Conservation (phyloP, 2,113 vertebrate genomes). For the Cyanoliseus patagonus region DNA sequence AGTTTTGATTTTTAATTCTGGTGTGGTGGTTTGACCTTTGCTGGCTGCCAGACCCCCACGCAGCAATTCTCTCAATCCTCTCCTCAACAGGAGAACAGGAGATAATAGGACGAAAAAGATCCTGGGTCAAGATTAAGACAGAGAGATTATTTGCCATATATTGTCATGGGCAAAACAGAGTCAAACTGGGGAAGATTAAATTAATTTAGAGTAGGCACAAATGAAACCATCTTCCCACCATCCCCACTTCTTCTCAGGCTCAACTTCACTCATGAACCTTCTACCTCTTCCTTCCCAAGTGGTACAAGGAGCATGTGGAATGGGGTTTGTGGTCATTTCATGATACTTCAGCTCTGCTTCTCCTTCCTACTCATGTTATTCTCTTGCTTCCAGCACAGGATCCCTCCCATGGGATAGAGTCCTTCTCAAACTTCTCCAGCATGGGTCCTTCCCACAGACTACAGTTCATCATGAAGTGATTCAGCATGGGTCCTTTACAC, state of each 20-base stretch:
- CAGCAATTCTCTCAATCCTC: not conserved
- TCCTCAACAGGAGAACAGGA: not conserved
- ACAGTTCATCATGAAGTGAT: not conserved
- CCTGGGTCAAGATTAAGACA: not conserved
- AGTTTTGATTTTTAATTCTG: not conserved
- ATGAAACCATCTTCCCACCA: not conserved
- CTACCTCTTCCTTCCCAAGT: not conserved
- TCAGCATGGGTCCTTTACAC: not conserved
- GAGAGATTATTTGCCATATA: not conserved
- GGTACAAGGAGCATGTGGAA: not conserved
- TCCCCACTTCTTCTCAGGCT: not conserved
- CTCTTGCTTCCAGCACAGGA: accelerated
- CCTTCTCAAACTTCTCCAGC: not conserved
- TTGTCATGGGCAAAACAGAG: not conserved
- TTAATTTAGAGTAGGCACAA: not conserved
- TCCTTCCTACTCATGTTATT: not conserved
- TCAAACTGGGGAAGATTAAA: not conserved
- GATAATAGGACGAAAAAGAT: not conserved
- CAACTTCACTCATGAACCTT: not conserved
- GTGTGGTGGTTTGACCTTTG: not conserved
- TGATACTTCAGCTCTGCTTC: not conserved
- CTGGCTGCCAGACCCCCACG: not conserved
- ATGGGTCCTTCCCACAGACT: not conserved
- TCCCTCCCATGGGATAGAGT: not conserved
- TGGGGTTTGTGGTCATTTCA: accelerated